phyloP scores from a whole-genome alignment of 2,888 invertebrate species.

The Hirudinaria manillensis region DNA sequence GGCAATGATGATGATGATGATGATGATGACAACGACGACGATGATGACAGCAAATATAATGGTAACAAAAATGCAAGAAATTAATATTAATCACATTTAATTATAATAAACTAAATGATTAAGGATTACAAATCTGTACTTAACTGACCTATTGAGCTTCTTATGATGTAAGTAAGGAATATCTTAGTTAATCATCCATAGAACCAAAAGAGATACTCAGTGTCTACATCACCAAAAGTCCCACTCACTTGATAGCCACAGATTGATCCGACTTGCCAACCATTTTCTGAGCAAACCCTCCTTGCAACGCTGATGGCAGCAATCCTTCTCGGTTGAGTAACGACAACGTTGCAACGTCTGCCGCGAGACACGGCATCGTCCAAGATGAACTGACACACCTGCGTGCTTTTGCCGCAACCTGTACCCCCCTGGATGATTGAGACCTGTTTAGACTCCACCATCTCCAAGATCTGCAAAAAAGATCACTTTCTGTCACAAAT shows the following conservation, averaged over 20 bases:
- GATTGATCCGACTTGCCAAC: conserved; percentile 73
- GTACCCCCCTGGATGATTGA: conserved; percentile 84
- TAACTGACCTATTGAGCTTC: background rate
- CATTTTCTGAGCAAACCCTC: conserved; percentile 74
- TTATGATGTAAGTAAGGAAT: no score
- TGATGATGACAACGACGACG: background rate
- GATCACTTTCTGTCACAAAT: no score
- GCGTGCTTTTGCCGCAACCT: conserved; percentile 90
- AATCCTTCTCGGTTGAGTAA: conserved; percentile 87
- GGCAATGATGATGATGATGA: background rate
- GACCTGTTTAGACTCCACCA: conserved; percentile 73
- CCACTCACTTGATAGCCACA: conserved; percentile 77
- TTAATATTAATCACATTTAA: no score
- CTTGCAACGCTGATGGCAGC: conserved; percentile 84
- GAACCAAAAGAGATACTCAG: no score
- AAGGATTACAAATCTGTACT: background rate
- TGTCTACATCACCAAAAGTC: no score
- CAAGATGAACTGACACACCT: conserved; percentile 82
- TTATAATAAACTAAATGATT: background rate
- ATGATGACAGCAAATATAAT: background rate
- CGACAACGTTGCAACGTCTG: conserved; percentile 69
- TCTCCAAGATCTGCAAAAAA: conserved; percentile 62
- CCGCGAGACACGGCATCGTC: conserved; percentile 59
- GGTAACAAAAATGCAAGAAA: no score
- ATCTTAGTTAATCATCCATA: no score